These are phyloP conservation scores for Austrofundulus limnaeus DNA, from an alignment of 2,113 vertebrate species.

Conservation along the genomic window DNA sequence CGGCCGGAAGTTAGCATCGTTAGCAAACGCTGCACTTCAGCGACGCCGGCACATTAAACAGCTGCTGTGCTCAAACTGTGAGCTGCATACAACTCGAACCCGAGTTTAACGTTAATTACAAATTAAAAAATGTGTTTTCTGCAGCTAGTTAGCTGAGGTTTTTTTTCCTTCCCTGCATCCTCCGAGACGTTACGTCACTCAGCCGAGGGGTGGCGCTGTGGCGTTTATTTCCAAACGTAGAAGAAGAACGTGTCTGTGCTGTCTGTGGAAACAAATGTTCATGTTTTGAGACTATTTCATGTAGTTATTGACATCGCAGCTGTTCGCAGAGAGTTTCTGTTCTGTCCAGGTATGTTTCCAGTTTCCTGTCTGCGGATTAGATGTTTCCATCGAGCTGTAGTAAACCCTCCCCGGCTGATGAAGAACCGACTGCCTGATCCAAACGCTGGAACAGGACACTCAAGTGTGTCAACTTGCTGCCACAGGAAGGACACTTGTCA, in stretches of 20 bases:
- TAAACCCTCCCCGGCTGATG: slow-evolving; percentile 6
- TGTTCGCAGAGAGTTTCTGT: neutral
- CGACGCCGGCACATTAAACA: rapidly evolving
- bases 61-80: neutral
- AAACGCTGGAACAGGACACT: slow-evolving; percentile 23
- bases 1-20: slow-evolving; percentile 24
- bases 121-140: neutral
- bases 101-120: neutral
- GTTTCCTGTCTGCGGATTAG: slow-evolving; percentile 9
- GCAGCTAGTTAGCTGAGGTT: slow-evolving; percentile 23
- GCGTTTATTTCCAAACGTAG: neutral
- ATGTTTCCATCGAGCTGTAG: slow-evolving; percentile 2
- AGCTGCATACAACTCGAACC: slow-evolving; percentile 14
- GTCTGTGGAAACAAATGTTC: neutral
- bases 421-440: slow-evolving; percentile 1
- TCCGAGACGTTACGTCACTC: neutral
- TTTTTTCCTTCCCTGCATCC: slow-evolving; percentile 16
- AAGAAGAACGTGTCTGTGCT: slow-evolving; percentile 18
- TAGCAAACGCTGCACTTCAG: neutral
- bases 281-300: slow-evolving; percentile 11
- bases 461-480: neutral
- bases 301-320: neutral
- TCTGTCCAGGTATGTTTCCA: slow-evolving; percentile 41
- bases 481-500: slow-evolving; percentile 17
- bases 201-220: slow-evolving; percentile 31